Evolutionary conservation across 2,888 invertebrate species (phyloP).

Genomic region (Formica aserva): DNA sequence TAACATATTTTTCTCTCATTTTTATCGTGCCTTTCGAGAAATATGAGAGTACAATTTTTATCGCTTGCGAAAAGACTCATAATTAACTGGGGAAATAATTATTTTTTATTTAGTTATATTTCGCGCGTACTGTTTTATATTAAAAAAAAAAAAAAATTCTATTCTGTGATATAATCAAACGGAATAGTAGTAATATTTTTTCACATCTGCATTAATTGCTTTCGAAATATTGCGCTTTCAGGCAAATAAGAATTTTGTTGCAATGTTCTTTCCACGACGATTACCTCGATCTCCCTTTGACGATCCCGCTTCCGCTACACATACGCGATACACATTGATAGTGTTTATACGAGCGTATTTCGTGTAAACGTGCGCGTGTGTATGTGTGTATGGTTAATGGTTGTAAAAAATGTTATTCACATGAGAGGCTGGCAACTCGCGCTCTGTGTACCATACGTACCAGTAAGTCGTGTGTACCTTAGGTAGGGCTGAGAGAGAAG

Average conservation of each 20-base stretch:
- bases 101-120: not conserved
- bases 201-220: not conserved
- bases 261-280: not conserved
- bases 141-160: not conserved
- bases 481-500: slow-evolving; percentile 80
- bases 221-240: not conserved
- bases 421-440: slow-evolving; percentile 70
- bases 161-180: not conserved
- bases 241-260: not conserved
- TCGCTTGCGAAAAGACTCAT: slow-evolving; percentile 23
- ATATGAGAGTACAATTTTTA: slow-evolving; percentile 37
- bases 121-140: not conserved
- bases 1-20: slow-evolving; percentile 17
- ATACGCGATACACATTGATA: not conserved
- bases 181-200: not conserved
- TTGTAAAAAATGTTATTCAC: slow-evolving; percentile 76
- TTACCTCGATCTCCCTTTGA: not conserved
- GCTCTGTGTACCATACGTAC: slow-evolving; percentile 34
- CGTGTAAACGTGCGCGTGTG: not conserved
- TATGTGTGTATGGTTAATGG: slow-evolving; percentile 62
- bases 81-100: not conserved
- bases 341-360: not conserved
- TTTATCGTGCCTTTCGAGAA: not conserved
- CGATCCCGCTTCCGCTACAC: not conserved
- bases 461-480: slow-evolving; percentile 67